Percentiles rank a stretch among this genome's conserved stretches.
Conservation (phyloP, 2,113 vertebrate species). For the Lasiurus cinereus region DNA sequence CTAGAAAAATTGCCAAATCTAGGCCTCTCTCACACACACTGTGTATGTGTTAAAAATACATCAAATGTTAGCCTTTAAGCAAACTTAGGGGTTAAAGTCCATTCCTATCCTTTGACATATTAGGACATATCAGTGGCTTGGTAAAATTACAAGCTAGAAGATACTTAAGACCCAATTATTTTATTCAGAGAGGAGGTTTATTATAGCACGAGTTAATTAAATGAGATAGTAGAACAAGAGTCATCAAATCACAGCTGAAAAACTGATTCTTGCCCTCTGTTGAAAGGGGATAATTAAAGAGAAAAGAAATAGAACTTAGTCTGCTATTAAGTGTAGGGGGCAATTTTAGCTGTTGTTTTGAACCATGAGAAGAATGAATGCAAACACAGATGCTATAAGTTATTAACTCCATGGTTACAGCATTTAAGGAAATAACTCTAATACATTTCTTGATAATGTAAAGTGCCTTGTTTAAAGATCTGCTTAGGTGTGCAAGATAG, state of each 20-base stretch:
- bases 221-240: background rate
- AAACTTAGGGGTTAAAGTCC: background rate
- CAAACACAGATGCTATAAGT: background rate
- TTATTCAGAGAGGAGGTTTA: background rate
- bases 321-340: background rate
- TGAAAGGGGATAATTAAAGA: background rate
- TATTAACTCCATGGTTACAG: rapidly evolving
- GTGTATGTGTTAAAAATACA: background rate
- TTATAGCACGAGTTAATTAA: background rate
- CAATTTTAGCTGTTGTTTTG: rapidly evolving
- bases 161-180: background rate
- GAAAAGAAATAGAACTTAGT: background rate
- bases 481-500: background rate
- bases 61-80: background rate
- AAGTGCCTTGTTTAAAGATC: background rate
- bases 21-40: background rate
- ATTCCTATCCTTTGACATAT: background rate
- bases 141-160: background rate
- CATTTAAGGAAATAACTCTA: background rate
- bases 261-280: background rate
- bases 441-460: background rate
- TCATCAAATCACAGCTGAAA: background rate
- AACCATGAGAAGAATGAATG: background rate
- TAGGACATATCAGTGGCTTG: constrained; percentile 22
- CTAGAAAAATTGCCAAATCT: background rate